These are phyloP conservation scores for Strongylocentrotus purpuratus DNA, from an alignment of 35 echinoderm and acorn worm genomes.

Conservation along the genomic window DNA sequence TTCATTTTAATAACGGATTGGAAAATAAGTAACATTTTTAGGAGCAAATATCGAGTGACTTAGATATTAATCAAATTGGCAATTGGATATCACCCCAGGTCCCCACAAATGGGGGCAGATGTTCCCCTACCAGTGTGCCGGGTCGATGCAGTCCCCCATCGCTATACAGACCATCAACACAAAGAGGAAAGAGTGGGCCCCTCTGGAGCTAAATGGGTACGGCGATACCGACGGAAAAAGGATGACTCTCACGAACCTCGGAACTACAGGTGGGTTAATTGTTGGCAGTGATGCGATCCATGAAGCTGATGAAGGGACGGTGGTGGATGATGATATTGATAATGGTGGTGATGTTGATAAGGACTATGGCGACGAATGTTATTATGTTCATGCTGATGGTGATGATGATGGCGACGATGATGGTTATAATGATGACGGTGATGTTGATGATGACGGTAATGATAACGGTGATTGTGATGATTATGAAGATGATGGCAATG, in stretches of 20 bases:
- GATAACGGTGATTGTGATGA: slow-evolving; percentile 30
- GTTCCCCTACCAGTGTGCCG: slow-evolving; percentile 42
- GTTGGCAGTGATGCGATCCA: not conserved
- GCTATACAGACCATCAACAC: not conserved
- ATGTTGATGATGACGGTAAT: slow-evolving; percentile 25
- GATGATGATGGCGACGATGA: slow-evolving; percentile 33
- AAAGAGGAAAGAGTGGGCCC: not conserved
- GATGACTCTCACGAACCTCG: slow-evolving; percentile 22
- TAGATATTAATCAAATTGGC: not conserved
- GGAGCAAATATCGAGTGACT: not conserved
- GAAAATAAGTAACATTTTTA: no score
- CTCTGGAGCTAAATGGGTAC: slow-evolving; percentile 9
- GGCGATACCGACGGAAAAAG: not conserved
- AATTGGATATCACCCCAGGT: not conserved
- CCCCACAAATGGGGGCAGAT: not conserved
- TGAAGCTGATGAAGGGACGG: not conserved
- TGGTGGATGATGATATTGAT: not conserved
- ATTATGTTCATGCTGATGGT: slow-evolving; percentile 13
- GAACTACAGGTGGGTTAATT: not conserved
- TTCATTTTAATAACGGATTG: no score
- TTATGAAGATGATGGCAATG: slow-evolving; percentile 33
- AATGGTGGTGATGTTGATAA: not conserved
- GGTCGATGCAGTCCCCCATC: slow-evolving; percentile 32
- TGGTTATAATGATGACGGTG: slow-evolving; percentile 24
- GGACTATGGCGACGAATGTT: not conserved